A percentile compares a stretch with the other conserved stretches of the same genome.
Evolutionary conservation across 1,140 invertebrate genomes (phyloP).

Genomic region (Leptopilina clavipes): DNA sequence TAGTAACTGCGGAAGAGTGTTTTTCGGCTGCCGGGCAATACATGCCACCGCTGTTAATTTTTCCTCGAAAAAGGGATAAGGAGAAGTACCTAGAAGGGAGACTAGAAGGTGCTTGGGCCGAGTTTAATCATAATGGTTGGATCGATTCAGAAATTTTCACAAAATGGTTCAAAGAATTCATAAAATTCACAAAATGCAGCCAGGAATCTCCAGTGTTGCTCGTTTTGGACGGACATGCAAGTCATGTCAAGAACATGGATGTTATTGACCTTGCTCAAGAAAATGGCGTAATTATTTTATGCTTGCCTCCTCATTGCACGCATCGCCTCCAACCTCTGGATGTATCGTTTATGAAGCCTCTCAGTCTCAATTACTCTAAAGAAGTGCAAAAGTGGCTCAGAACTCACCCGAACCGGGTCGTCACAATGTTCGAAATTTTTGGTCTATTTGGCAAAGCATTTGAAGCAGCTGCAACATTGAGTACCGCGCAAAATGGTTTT

Average conservation of each 20-base stretch:
- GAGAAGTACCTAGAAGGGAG: conserved; percentile 45
- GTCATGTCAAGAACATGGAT: conserved; percentile 52
- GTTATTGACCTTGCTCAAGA: conserved; percentile 58
- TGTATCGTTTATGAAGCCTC: conserved; percentile 59
- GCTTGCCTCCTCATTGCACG: conserved; percentile 63
- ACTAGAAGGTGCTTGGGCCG: conserved; percentile 41
- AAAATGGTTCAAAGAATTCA: conserved; percentile 56
- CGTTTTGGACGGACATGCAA: conserved; percentile 56
- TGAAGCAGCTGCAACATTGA: conserved; percentile 57
- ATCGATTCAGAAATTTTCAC: conserved; percentile 56
- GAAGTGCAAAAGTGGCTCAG: conserved; percentile 59
- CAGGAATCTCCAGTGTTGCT: conserved; percentile 56
- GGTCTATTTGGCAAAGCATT: conserved; percentile 59
- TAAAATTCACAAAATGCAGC: conserved; percentile 47
- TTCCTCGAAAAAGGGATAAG: conserved; percentile 51
- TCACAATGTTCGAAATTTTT: conserved; percentile 59
- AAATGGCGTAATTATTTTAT: conserved; percentile 61
- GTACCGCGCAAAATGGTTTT: conserved; percentile 61
- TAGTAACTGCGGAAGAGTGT: conserved; percentile 57
- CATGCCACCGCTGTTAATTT: conserved; percentile 61
- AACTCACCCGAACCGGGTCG: conserved; percentile 51
- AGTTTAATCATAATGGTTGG: conserved; percentile 52
- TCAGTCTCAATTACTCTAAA: conserved; percentile 55
- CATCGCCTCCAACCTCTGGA: conserved; percentile 71
- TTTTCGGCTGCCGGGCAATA: conserved; percentile 58